Base-by-base conservation (phyloP, 2,797 vertebrate genomes). In the Spinibarbus caldwelli region DNA sequence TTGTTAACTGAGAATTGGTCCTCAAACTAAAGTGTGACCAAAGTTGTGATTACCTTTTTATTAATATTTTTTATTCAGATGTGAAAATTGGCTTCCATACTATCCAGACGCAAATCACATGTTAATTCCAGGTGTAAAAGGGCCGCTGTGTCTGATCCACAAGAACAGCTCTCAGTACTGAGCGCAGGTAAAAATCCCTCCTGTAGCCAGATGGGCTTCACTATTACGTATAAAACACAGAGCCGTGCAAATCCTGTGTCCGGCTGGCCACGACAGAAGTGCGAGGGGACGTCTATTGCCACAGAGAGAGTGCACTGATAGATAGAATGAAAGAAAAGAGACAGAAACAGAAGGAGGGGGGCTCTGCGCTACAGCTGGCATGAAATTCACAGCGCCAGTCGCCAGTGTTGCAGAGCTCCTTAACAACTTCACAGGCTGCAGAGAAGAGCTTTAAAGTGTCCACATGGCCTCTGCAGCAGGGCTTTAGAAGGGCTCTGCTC, bases 361-460 rank as follows among this genome's bases (percentile, higher is more conserved):
- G 87, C 89, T 88, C 92, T 84, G 76, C 86, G 89, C 93, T 95
- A 94, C 94, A 95, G 95, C 95, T 96, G 94, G 94, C 93, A 92
- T 90, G 92, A 94, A 94, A 95, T 94, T 95, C 93, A 93, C 93
- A 94, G 93, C 93, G 92, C 93, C 94, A 95, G 93, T 93, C 93
- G 94, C 93, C 93, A 94, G 93, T 94, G 93, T 94, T 93, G 94
- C 93, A 94, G 93, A 95, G 94, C 94, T 95, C 94, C 94, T 95
- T 95, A 95, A 95, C 95, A 95, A 95, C 94, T 95, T 95, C 94
- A 95, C 95, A 95, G 94, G 93, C 94, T 94, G 94, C 93, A 95
- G 93, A 95, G 94, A 95, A 92, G 92, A 94, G 95, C 94, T 95
- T 95, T 95, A 95, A 95, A 95, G 95, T 94, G 94, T 93, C 95